Base-by-base conservation (phyloP, 2,113 vertebrate genomes). In the Halichoerus grypus region DNA sequence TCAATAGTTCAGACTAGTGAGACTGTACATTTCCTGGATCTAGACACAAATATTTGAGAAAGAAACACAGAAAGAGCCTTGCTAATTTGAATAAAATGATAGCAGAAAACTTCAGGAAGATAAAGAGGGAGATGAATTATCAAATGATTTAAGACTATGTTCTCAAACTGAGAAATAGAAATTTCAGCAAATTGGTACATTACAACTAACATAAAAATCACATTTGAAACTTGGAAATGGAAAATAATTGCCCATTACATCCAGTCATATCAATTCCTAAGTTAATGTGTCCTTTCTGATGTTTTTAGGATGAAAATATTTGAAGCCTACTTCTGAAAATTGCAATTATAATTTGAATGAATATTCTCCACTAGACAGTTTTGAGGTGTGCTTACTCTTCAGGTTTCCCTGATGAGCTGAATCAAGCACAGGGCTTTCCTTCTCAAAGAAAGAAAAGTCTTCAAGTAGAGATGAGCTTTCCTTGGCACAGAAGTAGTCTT, bases 291-390 rank as follows among this genome's bases (percentile, higher is more conserved):
- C 36, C 49, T 49, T 91, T 95, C 49, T 51, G 21, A 67, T 65
- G 14, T 81, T 80, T 81, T 91, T 33, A 88, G 51, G 72, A 69
- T 84, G 26, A 86, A 94, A 91, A n/a, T 36, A 85, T 88, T 82
- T 65, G 10, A 33, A 65, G 65, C 33, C 21, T 81, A 36, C 7
- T 51, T 76, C 19, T 77, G 12, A 22, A 88, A 93, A 51, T 18
- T 91, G 11, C 21, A 92, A 59, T 91, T 55, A 61, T 36, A 71
- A 51, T 91, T 88, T 80, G 55, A 71, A 87, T 36, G 11, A 67
- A 59, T 65, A 16, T 72, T 80, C 53, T 87, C 24, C 90, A 83
- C 10, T 26, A 81, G 16, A 28, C 14, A 21, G 2, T 74, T 65
- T 92, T 91, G 80, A 79, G 33, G 49, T 59, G 49, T 19, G 21